These are phyloP conservation scores for Apogon hyalosoma DNA, from an alignment of 2,797 vertebrate genomes.

Conservation along the genomic window DNA sequence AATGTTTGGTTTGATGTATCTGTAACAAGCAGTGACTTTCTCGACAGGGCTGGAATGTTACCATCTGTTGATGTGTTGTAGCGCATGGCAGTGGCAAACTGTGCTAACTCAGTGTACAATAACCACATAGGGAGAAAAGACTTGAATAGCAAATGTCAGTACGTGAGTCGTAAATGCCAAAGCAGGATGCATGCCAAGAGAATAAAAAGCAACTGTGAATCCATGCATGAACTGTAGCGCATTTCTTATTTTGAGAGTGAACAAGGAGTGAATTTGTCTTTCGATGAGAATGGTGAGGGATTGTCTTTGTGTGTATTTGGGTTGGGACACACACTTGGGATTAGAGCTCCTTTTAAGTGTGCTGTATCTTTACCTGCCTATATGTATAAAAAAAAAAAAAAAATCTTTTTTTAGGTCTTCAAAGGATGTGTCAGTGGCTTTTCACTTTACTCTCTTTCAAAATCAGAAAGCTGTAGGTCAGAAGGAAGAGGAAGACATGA, in stretches of 20 bases:
- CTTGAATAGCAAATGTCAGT: constrained; percentile 42
- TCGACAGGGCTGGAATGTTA: constrained; percentile 30
- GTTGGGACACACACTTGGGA: constrained; percentile 16
- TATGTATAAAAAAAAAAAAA: constrained; percentile 15
- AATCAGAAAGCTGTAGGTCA: constrained; percentile 21
- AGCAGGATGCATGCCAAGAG: constrained; percentile 18
- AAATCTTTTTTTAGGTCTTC: constrained; percentile 22
- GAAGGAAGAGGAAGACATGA: constrained; percentile 15
- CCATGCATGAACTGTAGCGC: constrained; percentile 6
- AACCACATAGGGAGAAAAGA: constrained; percentile 37
- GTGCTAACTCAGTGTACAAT: constrained; percentile 53
- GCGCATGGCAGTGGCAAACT: constrained; percentile 39
- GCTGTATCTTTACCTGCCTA: constrained; percentile 8
- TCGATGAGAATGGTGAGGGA: background rate
- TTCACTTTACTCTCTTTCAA: constrained; percentile 20
- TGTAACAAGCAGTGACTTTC: constrained; percentile 42
- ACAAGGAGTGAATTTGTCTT: constrained; percentile 2
- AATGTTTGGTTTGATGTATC: constrained; percentile 28
- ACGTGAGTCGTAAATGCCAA: constrained; percentile 38
- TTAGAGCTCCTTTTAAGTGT: constrained; percentile 33
- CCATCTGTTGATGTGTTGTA: constrained; percentile 63
- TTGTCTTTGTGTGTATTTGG: constrained; percentile 17
- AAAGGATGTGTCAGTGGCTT: constrained; percentile 28
- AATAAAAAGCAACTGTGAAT: constrained; percentile 28
- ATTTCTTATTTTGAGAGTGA: constrained; percentile 9